Base-by-base conservation (phyloP, 2,797 vertebrate genomes). In the Coregonus ussuriensis region DNA sequence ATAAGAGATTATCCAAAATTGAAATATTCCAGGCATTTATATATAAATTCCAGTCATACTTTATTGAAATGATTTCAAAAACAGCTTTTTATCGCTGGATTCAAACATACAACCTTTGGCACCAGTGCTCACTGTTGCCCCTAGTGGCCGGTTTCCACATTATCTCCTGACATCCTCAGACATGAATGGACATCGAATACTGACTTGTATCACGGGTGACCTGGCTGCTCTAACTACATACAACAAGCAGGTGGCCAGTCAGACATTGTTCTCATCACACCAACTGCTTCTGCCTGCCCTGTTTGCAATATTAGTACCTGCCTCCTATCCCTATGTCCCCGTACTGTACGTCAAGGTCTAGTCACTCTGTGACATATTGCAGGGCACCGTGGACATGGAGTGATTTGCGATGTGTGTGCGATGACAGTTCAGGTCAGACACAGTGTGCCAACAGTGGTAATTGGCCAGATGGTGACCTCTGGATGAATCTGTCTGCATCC, bases 381-480 rank as follows among this genome's bases (percentile, higher is more conserved):
- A 59, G 93, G 94, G 93, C 94, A 92, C 90, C 83, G 91, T 89
- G 88, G 91, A 92, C 90, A 91, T 91, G 88, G 91, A 93, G 90
- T 92, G 91, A 92, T 95, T 93, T 95, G 95, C 92, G 91, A 91
- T 95, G 93, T 95, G 95, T 95, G 95, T 95, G 95, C 91, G 93
- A 94, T 94, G 94, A 94, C 93, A 93, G 93, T 89, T 93, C 94
- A 93, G 94, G 95, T 95, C 92, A 90, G 92, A 93, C 93, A 93
- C 94, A 93, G 92, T 95, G 93, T 95, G 96, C 95, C 95, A 95
- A 93, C 94, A 94, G 93, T 95, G 94, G 95, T 94, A 95, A 95
- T 94, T 94, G 93, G 94, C 94, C 96, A 97, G 96, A 96, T 96
- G 95, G 95, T 96, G 96, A 97, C 95, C 96, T 93, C 93, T 92